Evolutionary conservation across 2,113 vertebrate species (phyloP).

Genomic region (Melanerpes aurifrons): DNA sequence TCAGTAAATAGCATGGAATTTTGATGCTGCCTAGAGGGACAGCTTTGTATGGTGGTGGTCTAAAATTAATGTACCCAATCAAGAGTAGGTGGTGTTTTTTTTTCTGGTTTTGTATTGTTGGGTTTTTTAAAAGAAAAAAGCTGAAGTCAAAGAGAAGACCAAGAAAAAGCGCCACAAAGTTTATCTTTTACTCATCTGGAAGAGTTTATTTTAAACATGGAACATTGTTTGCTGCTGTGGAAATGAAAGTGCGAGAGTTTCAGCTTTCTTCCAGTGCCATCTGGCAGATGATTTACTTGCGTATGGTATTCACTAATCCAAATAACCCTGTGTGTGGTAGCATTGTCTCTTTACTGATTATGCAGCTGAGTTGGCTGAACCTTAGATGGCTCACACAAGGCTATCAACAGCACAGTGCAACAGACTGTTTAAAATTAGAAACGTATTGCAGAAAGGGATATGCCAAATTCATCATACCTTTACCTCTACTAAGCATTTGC

Average conservation of each 20-base stretch:
- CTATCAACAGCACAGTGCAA: slow-evolving; percentile 65
- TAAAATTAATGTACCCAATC: slow-evolving; percentile 70
- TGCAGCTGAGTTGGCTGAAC: slow-evolving; percentile 77
- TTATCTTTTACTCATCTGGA: slow-evolving; percentile 87
- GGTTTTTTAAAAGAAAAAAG: background rate
- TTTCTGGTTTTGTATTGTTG: background rate
- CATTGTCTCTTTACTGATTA: slow-evolving; percentile 69
- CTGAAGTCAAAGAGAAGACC: slow-evolving; percentile 66
- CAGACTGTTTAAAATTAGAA: slow-evolving; percentile 58
- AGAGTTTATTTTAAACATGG: slow-evolving; percentile 84
- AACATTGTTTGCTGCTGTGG: slow-evolving; percentile 82
- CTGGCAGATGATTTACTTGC: slow-evolving; percentile 81
- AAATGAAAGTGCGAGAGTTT: slow-evolving; percentile 81
- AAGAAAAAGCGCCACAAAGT: slow-evolving; percentile 75
- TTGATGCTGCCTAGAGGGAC: slow-evolving; percentile 66
- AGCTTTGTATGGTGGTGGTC: slow-evolving; percentile 69
- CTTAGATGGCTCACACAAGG: slow-evolving; percentile 69
- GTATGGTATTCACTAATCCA: slow-evolving; percentile 80
- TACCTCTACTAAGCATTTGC: slow-evolving; percentile 36
- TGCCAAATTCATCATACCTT: background rate
- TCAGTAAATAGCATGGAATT: slow-evolving; percentile 58
- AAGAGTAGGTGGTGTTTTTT: slow-evolving; percentile 1
- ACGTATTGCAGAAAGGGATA: background rate
- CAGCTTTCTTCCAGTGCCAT: slow-evolving; percentile 80
- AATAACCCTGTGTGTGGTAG: slow-evolving; percentile 79